Conservation (phyloP, 2,797 vertebrate species). For the Micromesistius poutassou region DNA sequence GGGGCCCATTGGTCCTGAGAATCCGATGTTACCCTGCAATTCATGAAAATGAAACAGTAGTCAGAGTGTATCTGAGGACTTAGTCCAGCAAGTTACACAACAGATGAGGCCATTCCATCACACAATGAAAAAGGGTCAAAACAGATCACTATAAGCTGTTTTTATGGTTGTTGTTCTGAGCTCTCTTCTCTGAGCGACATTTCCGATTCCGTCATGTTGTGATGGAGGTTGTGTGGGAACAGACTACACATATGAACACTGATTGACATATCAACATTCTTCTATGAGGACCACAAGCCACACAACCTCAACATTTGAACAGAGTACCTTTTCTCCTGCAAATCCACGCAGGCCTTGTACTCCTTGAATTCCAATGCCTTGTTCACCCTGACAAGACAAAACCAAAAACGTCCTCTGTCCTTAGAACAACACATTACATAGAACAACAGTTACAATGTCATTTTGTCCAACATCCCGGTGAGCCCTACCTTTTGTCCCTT, state of each 20-base stretch:
- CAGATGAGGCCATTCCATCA: neutral
- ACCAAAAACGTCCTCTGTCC: too few relatives aligned
- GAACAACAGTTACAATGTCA: neutral
- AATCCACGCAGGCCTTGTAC: constrained; percentile 70
- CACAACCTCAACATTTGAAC: neutral
- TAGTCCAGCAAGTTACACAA: neutral
- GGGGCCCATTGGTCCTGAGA: constrained; percentile 70
- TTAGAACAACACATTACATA: neutral
- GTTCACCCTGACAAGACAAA: constrained; percentile 66
- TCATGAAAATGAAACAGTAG: neutral
- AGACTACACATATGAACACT: too few relatives aligned
- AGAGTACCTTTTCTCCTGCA: constrained; percentile 78
- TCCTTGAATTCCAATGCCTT: constrained; percentile 77
- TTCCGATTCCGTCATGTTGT: neutral
- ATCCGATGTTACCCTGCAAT: constrained; percentile 75
- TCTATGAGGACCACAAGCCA: too few relatives aligned
- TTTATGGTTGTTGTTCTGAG: neutral
- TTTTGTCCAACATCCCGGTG: neutral
- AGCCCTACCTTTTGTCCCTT: constrained; percentile 79
- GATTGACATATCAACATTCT: neutral
- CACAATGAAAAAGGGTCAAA: too few relatives aligned
- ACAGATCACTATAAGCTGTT: neutral
- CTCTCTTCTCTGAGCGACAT: too few relatives aligned
- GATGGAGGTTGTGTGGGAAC: neutral
- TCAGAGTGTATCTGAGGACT: neutral